Base-by-base conservation (phyloP, 1,140 invertebrate genomes). In the Eriosoma lanigerum region DNA sequence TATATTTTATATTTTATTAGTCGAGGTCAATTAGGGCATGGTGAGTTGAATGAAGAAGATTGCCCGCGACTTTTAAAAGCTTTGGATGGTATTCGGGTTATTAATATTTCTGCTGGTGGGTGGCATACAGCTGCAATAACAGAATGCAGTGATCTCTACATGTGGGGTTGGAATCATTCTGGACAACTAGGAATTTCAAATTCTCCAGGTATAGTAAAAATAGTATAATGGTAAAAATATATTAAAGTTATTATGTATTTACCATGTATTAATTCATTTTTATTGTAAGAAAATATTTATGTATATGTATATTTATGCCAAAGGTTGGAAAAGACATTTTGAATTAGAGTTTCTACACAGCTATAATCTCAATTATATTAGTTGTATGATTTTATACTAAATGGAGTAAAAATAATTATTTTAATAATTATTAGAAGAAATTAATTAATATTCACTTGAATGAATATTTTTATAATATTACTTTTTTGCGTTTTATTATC, bases 121-220 rank as follows among this genome's bases (percentile, higher is more conserved):
- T 96, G 95, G 94, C 95, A 97, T 86, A 92, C 90, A 52, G 89
- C 90, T 73, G 93, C 91, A 46, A 84, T 96, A 12, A 94, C 83
- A 82, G 85, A 86, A 58, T 86, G 88, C 62, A 92, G 91, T 15
- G 89, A 89, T 82, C 84, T 96, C 13, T 95, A 91, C 84, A 89
- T 91, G 52, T 96, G 94, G 88, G 95, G 96, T 8, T 95, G 93
- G 92, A 97, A 96, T 86, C 90, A 90, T 83, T 92, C 90, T 85
- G 91, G 92, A 3, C 94, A 96, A 86, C 84, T 93, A 24, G 94
- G 92, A 21, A 85, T 90, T 26, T 87, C 88, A 50, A 84, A 84
- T 75, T 70, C 84, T 83, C 80, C 83, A 85, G 81, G 85, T 81
- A 82, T 38, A 38, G 32, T 38, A 38, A 38, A n/a, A n/a, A n/a